Evolutionary conservation across 2,113 vertebrate species (phyloP), one percentile per base, ranked within the genome.

Genomic region (Cyphomyrus discorhynchus): DNA sequence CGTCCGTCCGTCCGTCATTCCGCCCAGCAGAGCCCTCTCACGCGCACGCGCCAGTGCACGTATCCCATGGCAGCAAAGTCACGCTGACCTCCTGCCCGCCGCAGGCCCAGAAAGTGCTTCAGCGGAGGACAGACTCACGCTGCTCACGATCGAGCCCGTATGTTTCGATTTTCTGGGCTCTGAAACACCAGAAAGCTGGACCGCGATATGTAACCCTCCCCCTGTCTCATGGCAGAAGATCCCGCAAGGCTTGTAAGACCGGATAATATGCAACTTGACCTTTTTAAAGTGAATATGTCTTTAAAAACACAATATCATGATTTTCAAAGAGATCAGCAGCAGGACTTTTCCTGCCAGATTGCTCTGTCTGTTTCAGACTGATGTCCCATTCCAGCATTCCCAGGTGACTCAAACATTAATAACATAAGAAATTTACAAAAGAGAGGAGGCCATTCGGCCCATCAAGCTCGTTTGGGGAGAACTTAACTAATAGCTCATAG

Each of bases 1-100:
- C 93, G 93, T 91, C 92, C 62, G 91, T 95, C 93, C 62, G 91
- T 95, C 94, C 94, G 93, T 94, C 94, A 93, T 93, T 93, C 92
- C 90, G 91, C 27, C 9, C 13, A 10, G 17, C 84, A n/a, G 1
- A 47, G 5, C 19, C 84, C 9, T 31, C 9, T 47, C 13, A 5
- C 83, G 21, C 10, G 13, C 5, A 86, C 47, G 27, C 24, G 21
- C 45, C 47, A n/a, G 84, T 6, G 5, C 45, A 27, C 50, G 7
- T 19, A 27, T 56, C 27, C 85, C 85, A 39, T 10, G n/a, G n/a
- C 50, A 21, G n/a, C 27, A 13, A n/a, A 17, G 47, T 86, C 85
- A 31, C 85, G 2, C 31, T 56, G 85, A 50, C 85, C 24, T 53
- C 31, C 85, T 53, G 47, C 24, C 83, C 49, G 46, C 42, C 46